Evolutionary conservation across 2,113 vertebrate genomes (phyloP).

Genomic region (Odocoileus hemionus): DNA sequence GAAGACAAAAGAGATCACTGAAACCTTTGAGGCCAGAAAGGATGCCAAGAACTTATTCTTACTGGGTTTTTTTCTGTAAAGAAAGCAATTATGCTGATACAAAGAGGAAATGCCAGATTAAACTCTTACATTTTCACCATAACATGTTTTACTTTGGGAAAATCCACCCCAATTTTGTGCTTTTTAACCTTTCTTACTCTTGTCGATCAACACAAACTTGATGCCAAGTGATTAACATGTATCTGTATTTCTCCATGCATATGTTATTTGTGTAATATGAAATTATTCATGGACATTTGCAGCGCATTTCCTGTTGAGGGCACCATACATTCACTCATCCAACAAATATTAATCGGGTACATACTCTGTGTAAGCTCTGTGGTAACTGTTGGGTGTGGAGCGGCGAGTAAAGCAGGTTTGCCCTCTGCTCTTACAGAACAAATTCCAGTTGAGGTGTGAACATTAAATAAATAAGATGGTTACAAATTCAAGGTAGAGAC

Average conservation of each 20-base stretch:
- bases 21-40: neutral
- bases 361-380: neutral
- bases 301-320: neutral
- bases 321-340: neutral
- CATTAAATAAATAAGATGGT: neutral
- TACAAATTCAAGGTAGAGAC: neutral
- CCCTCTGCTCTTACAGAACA: neutral
- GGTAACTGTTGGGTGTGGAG: neutral
- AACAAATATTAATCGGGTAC: neutral
- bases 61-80: neutral
- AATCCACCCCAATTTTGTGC: neutral
- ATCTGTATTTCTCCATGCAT: neutral
- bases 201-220: neutral
- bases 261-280: neutral
- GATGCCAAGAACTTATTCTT: neutral
- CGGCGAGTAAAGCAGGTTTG: neutral
- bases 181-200: neutral
- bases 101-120: neutral
- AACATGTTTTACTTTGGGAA: neutral
- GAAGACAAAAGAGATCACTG: neutral
- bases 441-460: neutral
- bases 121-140: neutral
- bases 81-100: neutral
- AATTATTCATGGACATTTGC: neutral
- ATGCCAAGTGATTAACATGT: neutral